These are phyloP conservation scores for Saccopteryx leptura DNA, from an alignment of 2,113 vertebrate genomes.

Conservation along the genomic window DNA sequence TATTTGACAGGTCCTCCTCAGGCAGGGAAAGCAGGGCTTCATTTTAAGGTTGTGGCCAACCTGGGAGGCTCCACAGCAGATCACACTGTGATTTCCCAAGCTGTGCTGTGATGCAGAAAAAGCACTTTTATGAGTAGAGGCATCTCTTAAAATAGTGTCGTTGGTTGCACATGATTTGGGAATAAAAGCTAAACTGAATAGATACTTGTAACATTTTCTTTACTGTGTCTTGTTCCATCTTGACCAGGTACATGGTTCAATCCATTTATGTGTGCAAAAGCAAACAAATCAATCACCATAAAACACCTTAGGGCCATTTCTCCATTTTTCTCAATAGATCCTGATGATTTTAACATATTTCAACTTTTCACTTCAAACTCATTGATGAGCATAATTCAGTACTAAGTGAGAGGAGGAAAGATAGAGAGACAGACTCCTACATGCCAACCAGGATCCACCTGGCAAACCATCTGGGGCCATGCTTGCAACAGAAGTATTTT, in stretches of 20 bases:
- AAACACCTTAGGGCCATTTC: background rate
- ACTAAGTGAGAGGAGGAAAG: background rate
- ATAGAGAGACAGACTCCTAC: too few species aligned
- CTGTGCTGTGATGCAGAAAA: slow-evolving; percentile 16
- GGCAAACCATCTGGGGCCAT: too few species aligned
- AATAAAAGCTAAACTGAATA: slow-evolving; percentile 14
- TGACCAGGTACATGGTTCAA: slow-evolving; percentile 41
- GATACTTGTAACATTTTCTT: slow-evolving; percentile 58
- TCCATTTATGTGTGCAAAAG: slow-evolving; percentile 57
- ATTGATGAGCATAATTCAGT: background rate
- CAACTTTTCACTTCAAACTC: slow-evolving; percentile 51
- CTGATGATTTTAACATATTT: background rate
- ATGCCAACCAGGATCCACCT: too few species aligned
- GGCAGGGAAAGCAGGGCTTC: background rate
- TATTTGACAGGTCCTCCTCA: background rate
- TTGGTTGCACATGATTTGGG: background rate
- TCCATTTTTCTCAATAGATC: slow-evolving; percentile 12
- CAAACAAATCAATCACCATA: background rate
- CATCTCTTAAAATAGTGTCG: background rate
- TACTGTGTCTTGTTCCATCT: slow-evolving; percentile 42
- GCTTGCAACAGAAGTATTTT: too few species aligned
- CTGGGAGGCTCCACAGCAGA: background rate
- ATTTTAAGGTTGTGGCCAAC: background rate
- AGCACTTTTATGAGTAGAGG: slow-evolving; percentile 27
- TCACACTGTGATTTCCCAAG: background rate